Percentiles rank a stretch among this genome's conserved stretches.
Conservation (phyloP, 2,797 vertebrate species). For the Champsocephalus gunnari region DNA sequence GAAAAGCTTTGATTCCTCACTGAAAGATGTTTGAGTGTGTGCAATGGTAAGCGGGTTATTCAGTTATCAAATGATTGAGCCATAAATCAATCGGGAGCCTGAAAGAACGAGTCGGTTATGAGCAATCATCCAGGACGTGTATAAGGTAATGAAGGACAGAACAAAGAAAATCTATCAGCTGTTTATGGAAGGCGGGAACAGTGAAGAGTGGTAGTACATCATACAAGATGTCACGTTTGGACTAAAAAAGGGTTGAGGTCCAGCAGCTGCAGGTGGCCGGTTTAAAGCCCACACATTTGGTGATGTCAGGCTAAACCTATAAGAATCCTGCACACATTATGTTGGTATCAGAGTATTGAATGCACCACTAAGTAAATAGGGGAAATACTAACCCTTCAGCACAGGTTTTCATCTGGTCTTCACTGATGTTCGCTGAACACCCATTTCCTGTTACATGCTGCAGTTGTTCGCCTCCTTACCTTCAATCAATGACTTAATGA, state of each 20-base stretch:
- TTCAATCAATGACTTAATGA: conserved; percentile 56
- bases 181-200: conserved; percentile 61
- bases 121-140: conserved; percentile 53
- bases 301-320: neutral
- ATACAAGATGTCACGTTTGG: conserved; percentile 43
- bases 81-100: conserved; percentile 74
- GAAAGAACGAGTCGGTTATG: conserved; percentile 53
- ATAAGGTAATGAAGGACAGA: conserved; percentile 74
- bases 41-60: conserved; percentile 54
- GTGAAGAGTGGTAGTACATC: conserved; percentile 63
- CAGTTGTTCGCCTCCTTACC: conserved; percentile 41
- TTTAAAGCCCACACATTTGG: conserved; percentile 8
- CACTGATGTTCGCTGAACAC: neutral
- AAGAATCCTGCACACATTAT: neutral
- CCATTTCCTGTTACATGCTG: neutral
- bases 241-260: conserved; percentile 10
- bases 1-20: conserved; percentile 52
- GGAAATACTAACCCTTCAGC: neutral
- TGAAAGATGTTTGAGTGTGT: conserved; percentile 56
- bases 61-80: conserved; percentile 63
- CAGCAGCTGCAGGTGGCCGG: conserved; percentile 10
- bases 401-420: neutral
- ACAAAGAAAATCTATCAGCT: conserved; percentile 82
- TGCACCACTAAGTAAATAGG: neutral
- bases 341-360: neutral